A percentile compares a stretch with the other conserved stretches of the same genome.
Evolutionary conservation across 2,888 invertebrate genomes (phyloP).

Genomic region (Scaptomyza caliginosa): DNA sequence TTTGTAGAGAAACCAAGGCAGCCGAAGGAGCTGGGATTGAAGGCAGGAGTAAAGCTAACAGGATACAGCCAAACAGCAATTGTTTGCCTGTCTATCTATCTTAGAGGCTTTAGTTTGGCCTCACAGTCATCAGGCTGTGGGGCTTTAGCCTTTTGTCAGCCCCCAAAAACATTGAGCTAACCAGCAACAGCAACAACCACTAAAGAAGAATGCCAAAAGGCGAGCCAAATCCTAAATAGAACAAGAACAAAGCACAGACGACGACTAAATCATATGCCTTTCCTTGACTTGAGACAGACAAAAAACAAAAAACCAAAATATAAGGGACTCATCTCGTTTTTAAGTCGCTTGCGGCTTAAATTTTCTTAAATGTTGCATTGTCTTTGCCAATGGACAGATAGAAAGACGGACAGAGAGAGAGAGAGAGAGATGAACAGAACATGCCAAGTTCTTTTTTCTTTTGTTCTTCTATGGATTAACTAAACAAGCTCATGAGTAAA

Average conservation of each 20-base stretch:
- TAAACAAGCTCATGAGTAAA: constrained; percentile 79
- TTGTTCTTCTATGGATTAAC: constrained; percentile 76
- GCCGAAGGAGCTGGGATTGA: constrained; percentile 37
- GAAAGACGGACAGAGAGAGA: background rate
- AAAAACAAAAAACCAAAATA: constrained; percentile 28
- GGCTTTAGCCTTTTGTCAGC: constrained; percentile 57
- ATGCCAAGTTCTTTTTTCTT: constrained; percentile 68
- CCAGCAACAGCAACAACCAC: constrained; percentile 31
- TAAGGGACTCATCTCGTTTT: constrained; percentile 64
- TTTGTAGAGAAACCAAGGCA: constrained; percentile 63
- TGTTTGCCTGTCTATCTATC: constrained; percentile 76
- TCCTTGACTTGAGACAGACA: constrained; percentile 21
- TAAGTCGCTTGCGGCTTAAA: constrained; percentile 79
- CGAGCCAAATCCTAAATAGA: constrained; percentile 57
- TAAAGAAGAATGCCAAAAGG: constrained; percentile 49
- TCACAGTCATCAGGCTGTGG: constrained; percentile 31
- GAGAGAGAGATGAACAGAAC: constrained; percentile 32
- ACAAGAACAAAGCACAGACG: constrained; percentile 33
- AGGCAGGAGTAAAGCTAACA: constrained; percentile 45
- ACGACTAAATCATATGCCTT: constrained; percentile 73
- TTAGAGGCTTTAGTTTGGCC: constrained; percentile 64
- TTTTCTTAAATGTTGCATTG: constrained; percentile 77
- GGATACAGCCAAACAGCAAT: constrained; percentile 75
- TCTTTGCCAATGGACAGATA: constrained; percentile 44
- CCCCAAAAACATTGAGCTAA: constrained; percentile 20